Conservation (phyloP, 2,113 vertebrate genomes). For the Brachionichthys hirsutus region DNA sequence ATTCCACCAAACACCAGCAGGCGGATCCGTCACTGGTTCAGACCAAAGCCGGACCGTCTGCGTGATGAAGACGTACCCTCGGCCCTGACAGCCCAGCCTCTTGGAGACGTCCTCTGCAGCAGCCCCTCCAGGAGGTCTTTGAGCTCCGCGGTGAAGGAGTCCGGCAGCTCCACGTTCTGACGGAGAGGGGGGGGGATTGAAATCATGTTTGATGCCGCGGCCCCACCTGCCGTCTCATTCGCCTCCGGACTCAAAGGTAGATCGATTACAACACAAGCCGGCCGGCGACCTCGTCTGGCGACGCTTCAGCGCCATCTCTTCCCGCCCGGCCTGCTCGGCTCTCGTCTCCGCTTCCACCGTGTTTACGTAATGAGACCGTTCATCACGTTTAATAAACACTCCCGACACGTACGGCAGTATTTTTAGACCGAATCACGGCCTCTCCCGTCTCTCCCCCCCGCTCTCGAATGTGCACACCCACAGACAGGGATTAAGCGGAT, state of each 20-base stretch:
- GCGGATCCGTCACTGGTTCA: too few species aligned
- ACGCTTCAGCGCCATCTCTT: constrained; percentile 12
- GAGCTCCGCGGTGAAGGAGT: constrained; percentile 89
- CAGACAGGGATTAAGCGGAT: constrained; percentile 51
- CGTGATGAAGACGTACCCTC: constrained; percentile 77
- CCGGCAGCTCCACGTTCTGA: constrained; percentile 94
- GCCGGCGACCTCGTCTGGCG: too few species aligned
- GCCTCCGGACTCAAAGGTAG: too few species aligned
- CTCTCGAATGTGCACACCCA: neutral
- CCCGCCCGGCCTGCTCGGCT: constrained; percentile 17
- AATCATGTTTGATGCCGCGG: too few species aligned
- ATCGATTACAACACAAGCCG: too few species aligned
- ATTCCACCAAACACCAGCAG: neutral
- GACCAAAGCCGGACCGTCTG: constrained; percentile 7
- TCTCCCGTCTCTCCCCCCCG: neutral
- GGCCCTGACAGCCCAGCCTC: constrained; percentile 91
- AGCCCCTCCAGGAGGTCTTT: constrained; percentile 92
- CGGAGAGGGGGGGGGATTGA: neutral
- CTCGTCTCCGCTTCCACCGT: constrained; percentile 16
- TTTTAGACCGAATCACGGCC: constrained; percentile 35
- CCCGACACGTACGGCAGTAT: constrained; percentile 40
- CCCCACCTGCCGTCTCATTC: too few species aligned
- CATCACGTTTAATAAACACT: constrained; percentile 63
- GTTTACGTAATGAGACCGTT: constrained; percentile 55
- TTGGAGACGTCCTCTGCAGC: constrained; percentile 90